Evolutionary conservation across 1,140 invertebrate genomes (phyloP).

Genomic region (Drosophila kepulauana): DNA sequence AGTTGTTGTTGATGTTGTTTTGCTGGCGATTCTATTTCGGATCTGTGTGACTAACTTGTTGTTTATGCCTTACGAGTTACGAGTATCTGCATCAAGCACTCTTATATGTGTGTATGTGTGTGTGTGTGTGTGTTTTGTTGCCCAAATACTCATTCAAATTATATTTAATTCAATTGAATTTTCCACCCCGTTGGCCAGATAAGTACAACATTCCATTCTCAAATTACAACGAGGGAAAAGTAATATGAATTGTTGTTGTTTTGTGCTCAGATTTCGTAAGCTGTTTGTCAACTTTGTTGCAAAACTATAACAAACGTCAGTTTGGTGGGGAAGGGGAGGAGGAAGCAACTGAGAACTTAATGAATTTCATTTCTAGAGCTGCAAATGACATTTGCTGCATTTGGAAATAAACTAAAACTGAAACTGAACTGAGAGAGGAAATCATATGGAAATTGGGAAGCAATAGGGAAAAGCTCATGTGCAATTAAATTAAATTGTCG

Average conservation of each 20-base stretch:
- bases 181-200: slow-evolving; percentile 13
- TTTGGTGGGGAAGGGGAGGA: no score
- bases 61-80: slow-evolving; percentile 38
- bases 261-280: not conserved
- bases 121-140: not conserved
- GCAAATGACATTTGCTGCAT: slow-evolving; percentile 1
- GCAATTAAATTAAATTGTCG: not conserved
- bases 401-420: no score
- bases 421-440: no score
- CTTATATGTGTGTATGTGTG: no score
- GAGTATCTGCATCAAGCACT: slow-evolving; percentile 18
- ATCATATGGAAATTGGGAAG: not conserved
- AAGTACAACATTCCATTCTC: slow-evolving; percentile 7
- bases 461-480: not conserved
- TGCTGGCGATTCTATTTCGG: slow-evolving; percentile 41
- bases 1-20: slow-evolving; percentile 1
- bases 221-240: slow-evolving; percentile 3
- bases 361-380: slow-evolving; percentile 6
- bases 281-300: slow-evolving; percentile 24
- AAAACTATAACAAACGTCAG: not conserved
- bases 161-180: slow-evolving; percentile 35
- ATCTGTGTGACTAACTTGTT: slow-evolving; percentile 39
- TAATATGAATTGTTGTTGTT: slow-evolving; percentile 25
- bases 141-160: slow-evolving; percentile 20
- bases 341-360: not conserved